Evolutionary conservation across 2,797 vertebrate genomes (phyloP).

Genomic region (Hydrocynus forskahlii): DNA sequence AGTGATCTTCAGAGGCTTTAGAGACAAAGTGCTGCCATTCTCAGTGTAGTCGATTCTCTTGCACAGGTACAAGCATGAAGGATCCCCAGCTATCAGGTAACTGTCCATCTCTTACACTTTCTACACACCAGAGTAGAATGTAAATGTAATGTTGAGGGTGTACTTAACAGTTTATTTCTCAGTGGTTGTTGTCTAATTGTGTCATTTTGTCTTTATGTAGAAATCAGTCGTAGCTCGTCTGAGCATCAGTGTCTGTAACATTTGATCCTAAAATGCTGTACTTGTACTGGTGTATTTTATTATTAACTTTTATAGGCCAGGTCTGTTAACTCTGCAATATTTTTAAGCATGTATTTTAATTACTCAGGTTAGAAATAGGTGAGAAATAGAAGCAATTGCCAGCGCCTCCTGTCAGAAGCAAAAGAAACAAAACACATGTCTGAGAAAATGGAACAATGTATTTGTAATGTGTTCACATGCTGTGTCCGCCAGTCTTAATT

Average conservation of each 20-base stretch:
- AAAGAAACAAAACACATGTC: neutral
- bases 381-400: neutral
- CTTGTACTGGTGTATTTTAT: neutral
- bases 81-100: conserved; percentile 75
- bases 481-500: neutral
- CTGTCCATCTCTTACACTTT: neutral
- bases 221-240: neutral
- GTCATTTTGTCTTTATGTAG: neutral
- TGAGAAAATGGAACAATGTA: neutral
- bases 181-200: neutral
- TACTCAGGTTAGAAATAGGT: too few relatives aligned
- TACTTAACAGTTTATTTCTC: neutral
- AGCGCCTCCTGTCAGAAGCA: neutral
- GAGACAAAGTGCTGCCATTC: conserved; percentile 51
- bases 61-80: conserved; percentile 70
- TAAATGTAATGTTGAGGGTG: neutral
- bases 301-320: neutral
- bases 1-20: conserved; percentile 53
- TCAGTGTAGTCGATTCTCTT: conserved; percentile 54
- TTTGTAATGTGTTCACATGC: neutral
- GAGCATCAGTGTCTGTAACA: neutral
- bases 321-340: neutral
- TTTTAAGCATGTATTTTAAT: neutral
- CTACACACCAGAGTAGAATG: neutral
- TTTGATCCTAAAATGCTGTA: conserved; percentile 8